Base-by-base conservation (phyloP, 2,113 vertebrate species). In the Coptodon rendalli region DNA sequence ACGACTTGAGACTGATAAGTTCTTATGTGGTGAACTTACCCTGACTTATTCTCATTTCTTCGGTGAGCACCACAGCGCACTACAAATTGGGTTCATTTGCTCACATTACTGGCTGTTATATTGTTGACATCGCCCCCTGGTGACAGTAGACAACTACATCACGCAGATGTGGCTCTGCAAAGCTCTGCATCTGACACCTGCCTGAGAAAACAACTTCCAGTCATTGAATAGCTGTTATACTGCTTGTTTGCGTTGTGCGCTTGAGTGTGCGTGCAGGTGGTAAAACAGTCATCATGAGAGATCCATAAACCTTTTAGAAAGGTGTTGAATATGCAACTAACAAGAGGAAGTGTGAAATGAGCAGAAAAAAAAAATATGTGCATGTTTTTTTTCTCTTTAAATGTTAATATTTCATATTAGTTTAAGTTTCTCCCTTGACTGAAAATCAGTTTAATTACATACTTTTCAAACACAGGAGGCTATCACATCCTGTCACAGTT, bases 281-380 rank as follows among this genome's bases (percentile, higher is more conserved):
- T 34, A 86, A 86, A 85, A 83, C 31, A 81, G 54, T 63, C 63
- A 80, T 91, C 50, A 87, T 48, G 40, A 66, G 22, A 40, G 63
- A 68, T 36, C 73, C 40, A 27, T 91, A 91, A 92, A 94, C 7
- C 84, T 89, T 87, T 93, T 78, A 89, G 19, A 45, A 83, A 91
- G 87, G 91, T 89, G 94, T 86, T 27, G 63, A 89, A 91, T 36
- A 19, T 2, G 16, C 34, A 90, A 87, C 90, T 54, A 48, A 43
- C 63, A 57, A 54, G 31, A 17, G 10, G 54, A 87, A 86, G 78
- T 79, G 87, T 1, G 19, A 87, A 82, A 80, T 24, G 61, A 14
- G 29, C 14, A 86, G 59, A 52, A 80, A 63, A 52, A 80, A 63
- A 66, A 78, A 83, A 29, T 54, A 50, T 6, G 10, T 7, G n/a